These are phyloP conservation scores for Trachymyrmex septentrionalis DNA, from an alignment of 1,140 invertebrate genomes.

Conservation along the genomic window DNA sequence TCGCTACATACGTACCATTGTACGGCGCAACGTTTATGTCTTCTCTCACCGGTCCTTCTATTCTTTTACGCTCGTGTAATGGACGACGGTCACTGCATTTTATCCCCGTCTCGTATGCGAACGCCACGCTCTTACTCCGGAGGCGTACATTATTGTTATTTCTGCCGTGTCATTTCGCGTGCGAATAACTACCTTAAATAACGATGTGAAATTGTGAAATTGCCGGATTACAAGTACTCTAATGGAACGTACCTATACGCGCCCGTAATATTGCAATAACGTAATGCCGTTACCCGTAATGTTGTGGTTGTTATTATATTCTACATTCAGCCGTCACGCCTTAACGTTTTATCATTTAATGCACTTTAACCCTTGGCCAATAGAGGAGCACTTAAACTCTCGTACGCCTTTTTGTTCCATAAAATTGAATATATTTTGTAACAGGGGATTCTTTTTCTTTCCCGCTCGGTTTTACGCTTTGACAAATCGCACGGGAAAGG, in stretches of 20 bases:
- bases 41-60: no score
- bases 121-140: neutral
- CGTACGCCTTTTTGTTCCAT: neutral
- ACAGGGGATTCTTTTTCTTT: neutral
- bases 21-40: neutral
- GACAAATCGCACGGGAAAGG: neutral
- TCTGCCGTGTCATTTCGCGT: slow-evolving; percentile 37
- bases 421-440: slow-evolving; percentile 28
- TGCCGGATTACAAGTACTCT: slow-evolving; percentile 16
- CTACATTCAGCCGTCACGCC: neutral
- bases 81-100: slow-evolving; percentile 8
- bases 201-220: slow-evolving; percentile 20
- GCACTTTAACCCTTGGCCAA: slow-evolving; percentile 26
- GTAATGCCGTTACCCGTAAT: neutral
- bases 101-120: neutral
- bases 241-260: slow-evolving; percentile 20
- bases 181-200: slow-evolving; percentile 44
- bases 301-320: slow-evolving; percentile 19
- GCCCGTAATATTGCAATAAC: slow-evolving; percentile 6
- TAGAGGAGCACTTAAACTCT: slow-evolving; percentile 7
- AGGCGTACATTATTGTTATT: slow-evolving; percentile 40
- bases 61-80: neutral
- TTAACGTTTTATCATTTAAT: slow-evolving; percentile 17
- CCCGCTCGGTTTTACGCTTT: neutral
- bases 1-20: neutral